Conservation (phyloP, 2,113 vertebrate genomes). For the Ariopsis seemanni region DNA sequence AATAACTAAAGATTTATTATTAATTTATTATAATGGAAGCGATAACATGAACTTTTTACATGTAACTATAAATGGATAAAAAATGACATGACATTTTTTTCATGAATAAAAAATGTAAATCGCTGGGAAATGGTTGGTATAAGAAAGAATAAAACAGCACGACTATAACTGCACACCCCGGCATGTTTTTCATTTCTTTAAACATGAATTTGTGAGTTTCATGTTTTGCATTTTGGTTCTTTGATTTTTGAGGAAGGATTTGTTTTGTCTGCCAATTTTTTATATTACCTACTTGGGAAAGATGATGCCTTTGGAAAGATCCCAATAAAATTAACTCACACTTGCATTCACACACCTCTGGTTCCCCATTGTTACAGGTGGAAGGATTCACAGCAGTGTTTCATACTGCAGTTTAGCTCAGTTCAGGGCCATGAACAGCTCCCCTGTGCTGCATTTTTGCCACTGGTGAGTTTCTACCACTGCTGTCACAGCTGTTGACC, state of each 20-base stretch:
- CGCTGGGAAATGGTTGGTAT: background rate
- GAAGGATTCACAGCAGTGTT: background rate
- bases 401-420: background rate
- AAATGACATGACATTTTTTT: background rate
- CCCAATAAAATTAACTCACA: background rate
- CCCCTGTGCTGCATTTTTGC: slow-evolving; percentile 33
- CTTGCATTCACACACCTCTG: background rate
- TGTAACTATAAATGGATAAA: background rate
- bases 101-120: background rate
- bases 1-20: background rate
- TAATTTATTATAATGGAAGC: background rate
- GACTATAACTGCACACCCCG: background rate
- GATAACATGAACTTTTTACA: no score
- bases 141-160: background rate
- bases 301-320: background rate
- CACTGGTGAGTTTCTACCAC: slow-evolving; percentile 33
- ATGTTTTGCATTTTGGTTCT: background rate
- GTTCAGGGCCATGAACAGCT: slow-evolving; percentile 40
- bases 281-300: background rate
- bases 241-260: background rate
- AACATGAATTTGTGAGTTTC: background rate
- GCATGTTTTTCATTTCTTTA: background rate
- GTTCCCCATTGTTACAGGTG: background rate
- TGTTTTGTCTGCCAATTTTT: background rate
- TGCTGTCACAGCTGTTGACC: slow-evolving; percentile 58